A percentile compares a stretch with the other conserved stretches of the same genome.
Evolutionary conservation across 2,797 vertebrate genomes (phyloP).

Genomic region (Linurgus olivaceus): DNA sequence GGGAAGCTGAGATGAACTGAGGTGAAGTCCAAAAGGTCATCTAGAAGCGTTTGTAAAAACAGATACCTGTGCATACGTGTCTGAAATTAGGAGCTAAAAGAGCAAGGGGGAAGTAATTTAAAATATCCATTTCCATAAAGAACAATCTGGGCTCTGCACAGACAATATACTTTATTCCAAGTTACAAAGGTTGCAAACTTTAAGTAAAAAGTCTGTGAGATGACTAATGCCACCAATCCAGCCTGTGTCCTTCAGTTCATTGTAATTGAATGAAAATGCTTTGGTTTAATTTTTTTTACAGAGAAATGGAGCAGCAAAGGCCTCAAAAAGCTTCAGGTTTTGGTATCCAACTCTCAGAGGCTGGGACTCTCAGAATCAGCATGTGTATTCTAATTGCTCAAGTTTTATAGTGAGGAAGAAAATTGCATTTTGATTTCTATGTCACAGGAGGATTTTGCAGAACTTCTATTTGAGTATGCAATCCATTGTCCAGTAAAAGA

Average conservation of each 20-base stretch:
- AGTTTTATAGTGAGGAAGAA: neutral
- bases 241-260: neutral
- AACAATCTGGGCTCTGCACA: neutral
- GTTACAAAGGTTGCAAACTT: neutral
- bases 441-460: neutral
- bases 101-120: neutral
- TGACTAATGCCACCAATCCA: neutral
- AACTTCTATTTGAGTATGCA: neutral
- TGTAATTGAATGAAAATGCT: neutral
- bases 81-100: neutral
- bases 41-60: neutral
- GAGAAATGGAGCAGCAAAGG: neutral
- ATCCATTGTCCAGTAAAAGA: neutral
- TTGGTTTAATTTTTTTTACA: neutral
- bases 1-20: neutral
- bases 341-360: neutral
- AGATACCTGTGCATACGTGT: neutral
- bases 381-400: neutral
- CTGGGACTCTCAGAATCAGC: neutral
- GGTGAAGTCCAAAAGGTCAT: neutral
- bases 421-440: neutral
- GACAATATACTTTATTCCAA: neutral
- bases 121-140: neutral
- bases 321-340: neutral
- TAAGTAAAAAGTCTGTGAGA: neutral